These are phyloP conservation scores for Hesperophylax magnus DNA, from an alignment of 1,140 invertebrate species.

Conservation along the genomic window DNA sequence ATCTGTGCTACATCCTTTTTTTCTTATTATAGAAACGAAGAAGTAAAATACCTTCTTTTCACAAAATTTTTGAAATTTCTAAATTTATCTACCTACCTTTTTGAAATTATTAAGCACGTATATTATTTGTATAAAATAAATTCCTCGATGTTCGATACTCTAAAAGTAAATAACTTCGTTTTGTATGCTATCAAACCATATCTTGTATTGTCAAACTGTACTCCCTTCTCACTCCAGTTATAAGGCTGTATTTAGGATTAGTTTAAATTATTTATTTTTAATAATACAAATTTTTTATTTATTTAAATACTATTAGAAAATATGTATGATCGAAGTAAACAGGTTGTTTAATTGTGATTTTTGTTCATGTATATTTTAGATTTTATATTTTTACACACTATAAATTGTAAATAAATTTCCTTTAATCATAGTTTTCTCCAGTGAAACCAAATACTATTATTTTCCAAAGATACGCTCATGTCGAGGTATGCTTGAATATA, in stretches of 20 bases:
- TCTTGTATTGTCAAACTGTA: not conserved
- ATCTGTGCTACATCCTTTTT: no score
- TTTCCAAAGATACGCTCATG: conserved; percentile 37
- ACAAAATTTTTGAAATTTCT: no score
- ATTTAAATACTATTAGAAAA: not conserved
- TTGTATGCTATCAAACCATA: no score
- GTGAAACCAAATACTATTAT: conserved; percentile 45
- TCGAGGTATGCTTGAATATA: conserved; percentile 26
- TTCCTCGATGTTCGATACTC: no score
- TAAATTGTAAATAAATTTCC: conserved; percentile 29
- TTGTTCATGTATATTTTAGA: conserved; percentile 14
- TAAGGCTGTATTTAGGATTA: conserved; percentile 49
- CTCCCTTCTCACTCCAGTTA: conserved; percentile 43
- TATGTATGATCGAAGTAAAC: not conserved
- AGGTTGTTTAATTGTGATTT: not conserved
- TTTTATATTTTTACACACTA: not conserved
- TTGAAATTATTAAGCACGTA: no score
- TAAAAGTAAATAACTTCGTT: no score
- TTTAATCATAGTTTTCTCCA: conserved; percentile 21
- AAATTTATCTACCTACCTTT: no score
- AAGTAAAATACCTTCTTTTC: no score
- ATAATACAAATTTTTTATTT: conserved; percentile 21
- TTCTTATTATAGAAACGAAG: no score
- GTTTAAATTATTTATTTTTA: conserved; percentile 16
- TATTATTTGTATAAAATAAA: no score